phyloP scores from a whole-genome alignment of 2,113 vertebrate genomes.

The Lasiurus cinereus region DNA sequence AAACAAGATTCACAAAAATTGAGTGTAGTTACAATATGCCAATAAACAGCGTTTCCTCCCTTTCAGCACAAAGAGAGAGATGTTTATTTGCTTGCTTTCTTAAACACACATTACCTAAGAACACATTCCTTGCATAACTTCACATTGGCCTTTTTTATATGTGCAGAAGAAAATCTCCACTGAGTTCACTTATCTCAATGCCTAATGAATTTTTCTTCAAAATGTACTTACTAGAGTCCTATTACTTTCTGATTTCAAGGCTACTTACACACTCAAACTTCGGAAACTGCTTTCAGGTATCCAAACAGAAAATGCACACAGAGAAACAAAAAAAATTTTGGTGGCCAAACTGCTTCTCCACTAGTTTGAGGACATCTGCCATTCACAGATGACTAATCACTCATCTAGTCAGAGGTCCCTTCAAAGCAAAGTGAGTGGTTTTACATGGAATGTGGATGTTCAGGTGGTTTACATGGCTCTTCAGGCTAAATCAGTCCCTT shows the following conservation, averaged over 20 bases:
- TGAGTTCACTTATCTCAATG: slow-evolving; percentile 13
- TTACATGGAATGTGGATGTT: background rate
- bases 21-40: background rate
- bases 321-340: slow-evolving; percentile 13
- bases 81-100: slow-evolving; percentile 45
- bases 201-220: slow-evolving; percentile 56
- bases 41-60: slow-evolving; percentile 50
- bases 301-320: background rate
- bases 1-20: background rate
- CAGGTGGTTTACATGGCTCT: background rate
- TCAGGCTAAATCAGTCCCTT: background rate
- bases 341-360: background rate
- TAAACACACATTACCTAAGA: slow-evolving; percentile 28
- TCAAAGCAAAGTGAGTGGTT: background rate
- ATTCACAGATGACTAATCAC: background rate
- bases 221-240: background rate
- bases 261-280: background rate
- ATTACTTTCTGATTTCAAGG: background rate
- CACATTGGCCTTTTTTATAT: slow-evolving; percentile 2
- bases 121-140: slow-evolving; percentile 66
- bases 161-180: slow-evolving; percentile 53
- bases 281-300: background rate
- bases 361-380: background rate
- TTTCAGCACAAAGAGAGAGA: slow-evolving; percentile 33
- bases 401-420: background rate